Conservation (phyloP, 1,140 invertebrate genomes). For the Nasonia giraulti region DNA sequence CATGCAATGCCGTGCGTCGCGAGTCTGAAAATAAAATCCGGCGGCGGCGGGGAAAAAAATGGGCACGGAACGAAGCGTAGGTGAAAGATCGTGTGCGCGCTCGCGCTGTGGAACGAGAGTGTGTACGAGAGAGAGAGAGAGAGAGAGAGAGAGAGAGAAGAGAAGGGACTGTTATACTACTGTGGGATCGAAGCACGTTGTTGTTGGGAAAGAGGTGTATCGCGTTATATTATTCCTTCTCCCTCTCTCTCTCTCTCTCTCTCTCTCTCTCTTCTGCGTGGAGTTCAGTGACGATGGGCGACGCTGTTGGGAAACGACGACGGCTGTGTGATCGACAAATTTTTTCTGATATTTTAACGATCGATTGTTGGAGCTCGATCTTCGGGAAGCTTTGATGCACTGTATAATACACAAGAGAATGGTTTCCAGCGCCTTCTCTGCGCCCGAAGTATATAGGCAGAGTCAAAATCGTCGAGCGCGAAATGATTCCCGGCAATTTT, state of each 20-base stretch:
- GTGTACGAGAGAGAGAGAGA: background rate
- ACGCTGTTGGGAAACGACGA: background rate
- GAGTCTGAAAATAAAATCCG: too few species aligned
- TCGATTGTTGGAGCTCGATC: too few species aligned
- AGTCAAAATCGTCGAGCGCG: too few species aligned
- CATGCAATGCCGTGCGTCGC: too few species aligned
- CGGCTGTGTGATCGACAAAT: background rate
- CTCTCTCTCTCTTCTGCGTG: background rate
- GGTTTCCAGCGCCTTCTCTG: too few species aligned
- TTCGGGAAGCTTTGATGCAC: too few species aligned
- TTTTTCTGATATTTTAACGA: background rate
- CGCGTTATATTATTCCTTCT: background rate
- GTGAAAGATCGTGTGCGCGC: background rate
- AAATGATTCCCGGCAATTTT: background rate
- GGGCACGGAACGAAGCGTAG: conserved; percentile 2
- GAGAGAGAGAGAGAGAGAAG: background rate
- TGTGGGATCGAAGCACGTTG: background rate
- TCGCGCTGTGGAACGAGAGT: too few species aligned
- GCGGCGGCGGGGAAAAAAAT: too few species aligned
- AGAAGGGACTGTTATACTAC: background rate
- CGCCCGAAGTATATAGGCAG: too few species aligned
- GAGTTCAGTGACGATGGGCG: background rate
- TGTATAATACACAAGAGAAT: too few species aligned
- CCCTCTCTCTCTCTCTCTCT: too few species aligned
- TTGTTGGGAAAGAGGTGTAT: background rate